phyloP scores from a whole-genome alignment of 2,888 invertebrate genomes.

The Cephus pulcher region DNA sequence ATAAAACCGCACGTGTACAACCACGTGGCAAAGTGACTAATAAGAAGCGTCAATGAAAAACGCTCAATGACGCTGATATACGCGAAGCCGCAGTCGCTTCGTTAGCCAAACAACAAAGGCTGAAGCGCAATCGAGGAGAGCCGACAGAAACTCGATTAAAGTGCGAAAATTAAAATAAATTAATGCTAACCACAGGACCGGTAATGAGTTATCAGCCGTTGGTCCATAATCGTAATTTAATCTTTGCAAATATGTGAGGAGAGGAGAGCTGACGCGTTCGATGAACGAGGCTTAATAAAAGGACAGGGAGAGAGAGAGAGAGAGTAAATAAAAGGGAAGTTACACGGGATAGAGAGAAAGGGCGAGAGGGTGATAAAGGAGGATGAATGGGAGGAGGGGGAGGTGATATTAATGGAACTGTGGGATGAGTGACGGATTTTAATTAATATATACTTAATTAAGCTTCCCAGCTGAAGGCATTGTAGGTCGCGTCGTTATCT shows the following conservation, averaged over 20 bases:
- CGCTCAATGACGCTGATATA: background rate
- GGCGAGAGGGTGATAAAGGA: background rate
- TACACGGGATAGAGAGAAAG: background rate
- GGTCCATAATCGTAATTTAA: slow-evolving; percentile 46
- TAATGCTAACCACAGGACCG: slow-evolving; percentile 32
- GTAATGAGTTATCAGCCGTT: slow-evolving; percentile 30
- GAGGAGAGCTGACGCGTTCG: background rate
- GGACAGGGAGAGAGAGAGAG: background rate
- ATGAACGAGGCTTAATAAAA: background rate
- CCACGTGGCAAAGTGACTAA: background rate
- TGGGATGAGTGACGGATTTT: slow-evolving; percentile 43
- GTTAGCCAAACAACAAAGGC: background rate
- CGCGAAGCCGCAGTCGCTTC: background rate
- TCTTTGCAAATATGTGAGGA: slow-evolving; percentile 40
- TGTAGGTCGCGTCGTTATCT: slow-evolving; percentile 42
- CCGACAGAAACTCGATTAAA: background rate
- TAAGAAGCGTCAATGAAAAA: background rate
- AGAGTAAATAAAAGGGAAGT: background rate
- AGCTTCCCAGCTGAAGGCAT: slow-evolving; percentile 48
- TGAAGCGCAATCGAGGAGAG: background rate
- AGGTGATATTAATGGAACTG: slow-evolving; percentile 4
- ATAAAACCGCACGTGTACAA: background rate
- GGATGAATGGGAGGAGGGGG: background rate
- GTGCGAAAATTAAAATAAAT: slow-evolving; percentile 40
- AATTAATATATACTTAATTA: slow-evolving; percentile 62